Conservation (phyloP, 1,140 invertebrate species). For the Araneus ventricosus region DNA sequence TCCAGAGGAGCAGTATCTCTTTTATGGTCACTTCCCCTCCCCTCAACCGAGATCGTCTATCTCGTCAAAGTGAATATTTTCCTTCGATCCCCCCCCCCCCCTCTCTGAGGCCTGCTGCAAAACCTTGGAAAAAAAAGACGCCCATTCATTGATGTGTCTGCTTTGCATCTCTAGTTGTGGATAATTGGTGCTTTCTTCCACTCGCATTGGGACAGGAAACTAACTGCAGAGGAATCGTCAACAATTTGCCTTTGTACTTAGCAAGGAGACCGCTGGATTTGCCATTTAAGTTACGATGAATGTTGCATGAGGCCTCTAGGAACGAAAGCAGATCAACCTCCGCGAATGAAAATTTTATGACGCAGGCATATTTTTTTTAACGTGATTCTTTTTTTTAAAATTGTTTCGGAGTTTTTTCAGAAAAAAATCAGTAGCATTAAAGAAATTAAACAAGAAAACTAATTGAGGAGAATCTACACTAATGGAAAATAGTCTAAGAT, state of each 20-base stretch:
- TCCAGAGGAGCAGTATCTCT: background rate
- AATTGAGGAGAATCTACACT: too few relatives aligned
- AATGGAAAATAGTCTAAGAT: too few relatives aligned
- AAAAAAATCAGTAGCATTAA: too few relatives aligned
- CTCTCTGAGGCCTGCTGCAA: background rate
- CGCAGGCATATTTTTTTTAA: too few relatives aligned
- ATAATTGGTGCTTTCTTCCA: slow-evolving; percentile 31
- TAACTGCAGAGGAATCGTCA: background rate
- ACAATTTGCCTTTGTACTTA: background rate
- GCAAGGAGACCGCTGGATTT: background rate
- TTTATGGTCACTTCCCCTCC: background rate
- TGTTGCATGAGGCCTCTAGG: background rate
- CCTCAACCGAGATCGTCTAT: background rate
- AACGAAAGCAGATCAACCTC: background rate
- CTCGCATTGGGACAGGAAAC: too few relatives aligned
- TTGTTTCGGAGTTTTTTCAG: too few relatives aligned
- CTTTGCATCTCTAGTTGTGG: slow-evolving; percentile 31
- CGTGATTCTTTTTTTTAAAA: too few relatives aligned
- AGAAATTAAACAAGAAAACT: too few relatives aligned
- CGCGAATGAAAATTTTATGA: background rate
- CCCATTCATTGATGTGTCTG: slow-evolving; percentile 10
- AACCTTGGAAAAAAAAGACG: background rate
- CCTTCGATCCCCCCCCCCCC: background rate
- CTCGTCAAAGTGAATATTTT: slow-evolving; percentile 38
- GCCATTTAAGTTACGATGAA: background rate